Evolutionary conservation across 2,113 vertebrate genomes (phyloP).

Genomic region (Regulus satrapa): DNA sequence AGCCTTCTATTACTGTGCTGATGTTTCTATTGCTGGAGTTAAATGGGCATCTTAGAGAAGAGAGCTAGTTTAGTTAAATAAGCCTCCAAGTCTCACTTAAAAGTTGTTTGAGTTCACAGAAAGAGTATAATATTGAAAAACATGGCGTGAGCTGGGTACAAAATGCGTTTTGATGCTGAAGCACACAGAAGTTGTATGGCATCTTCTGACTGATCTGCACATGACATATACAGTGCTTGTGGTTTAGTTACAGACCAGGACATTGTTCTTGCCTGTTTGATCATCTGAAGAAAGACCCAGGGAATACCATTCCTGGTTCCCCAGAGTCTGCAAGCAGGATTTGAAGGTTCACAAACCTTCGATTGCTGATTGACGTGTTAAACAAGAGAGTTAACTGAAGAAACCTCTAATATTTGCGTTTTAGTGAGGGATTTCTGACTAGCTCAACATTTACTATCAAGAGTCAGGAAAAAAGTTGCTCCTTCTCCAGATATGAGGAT

Average conservation of each 20-base stretch:
- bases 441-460: background rate
- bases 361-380: background rate
- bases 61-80: background rate
- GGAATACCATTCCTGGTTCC: background rate
- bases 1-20: background rate
- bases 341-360: background rate
- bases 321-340: background rate
- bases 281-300: background rate
- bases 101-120: background rate
- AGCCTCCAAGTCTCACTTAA: background rate
- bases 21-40: background rate
- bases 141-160: accelerated
- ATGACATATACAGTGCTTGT: background rate
- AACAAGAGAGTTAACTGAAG: background rate
- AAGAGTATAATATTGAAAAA: background rate
- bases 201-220: background rate
- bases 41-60: background rate
- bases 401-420: background rate
- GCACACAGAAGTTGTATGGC: accelerated
- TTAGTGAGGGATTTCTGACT: background rate
- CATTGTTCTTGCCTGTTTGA: background rate
- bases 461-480: background rate
- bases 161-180: background rate
- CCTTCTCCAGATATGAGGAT: background rate
- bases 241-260: background rate